Evolutionary conservation across 2,113 vertebrate genomes (phyloP), one percentile per base, ranked within the genome.

Genomic region (Leuciscus idus): DNA sequence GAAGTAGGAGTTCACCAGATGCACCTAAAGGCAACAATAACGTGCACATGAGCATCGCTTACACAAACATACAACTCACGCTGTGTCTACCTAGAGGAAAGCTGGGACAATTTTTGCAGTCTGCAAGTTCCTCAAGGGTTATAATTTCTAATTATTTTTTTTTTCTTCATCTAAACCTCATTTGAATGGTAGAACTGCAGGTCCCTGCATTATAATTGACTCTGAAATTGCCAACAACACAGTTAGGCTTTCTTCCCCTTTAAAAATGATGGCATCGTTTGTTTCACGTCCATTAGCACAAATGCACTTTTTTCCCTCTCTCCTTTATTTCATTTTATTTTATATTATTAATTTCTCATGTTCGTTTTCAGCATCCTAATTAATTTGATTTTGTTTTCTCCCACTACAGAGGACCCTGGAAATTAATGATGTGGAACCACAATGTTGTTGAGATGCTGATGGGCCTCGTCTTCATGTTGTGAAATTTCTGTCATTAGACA

Each of bases 361-460:
- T 96, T 95, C 91, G 78, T 96, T 96, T 96, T 94, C 94, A 95
- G 90, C 90, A 92, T 95, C 92, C 89, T 95, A 94, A 95, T 96
- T 97, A 96, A 94, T 93, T 96, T 95, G 93, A 93, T 95, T 92
- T 92, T 94, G 92, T 94, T 95, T 95, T 83, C 93, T 92, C 94
- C 93, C 83, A 75, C 92, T 92, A 89, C 94, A 92, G 91, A 96
- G 93, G 94, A 94, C 95, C 94, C 92, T 94, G 94, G 92, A 93
- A 95, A 94, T 94, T 96, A 96, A 97, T 95, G 93, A 91, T 89
- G 93, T 93, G 92, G 94, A 96, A 96, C 93, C 90, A 92, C 94
- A 94, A 90, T 90, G 89, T 92, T 95, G 92, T 94, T 85, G 91
- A 93, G 90, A 92, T 87, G 89, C 91, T 94, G 95, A 96, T 96